A percentile compares a stretch with the other conserved stretches of the same genome.
These are phyloP conservation scores for Protosalanx chinensis DNA, from an alignment of 2,797 vertebrate genomes.

Conservation along the genomic window DNA sequence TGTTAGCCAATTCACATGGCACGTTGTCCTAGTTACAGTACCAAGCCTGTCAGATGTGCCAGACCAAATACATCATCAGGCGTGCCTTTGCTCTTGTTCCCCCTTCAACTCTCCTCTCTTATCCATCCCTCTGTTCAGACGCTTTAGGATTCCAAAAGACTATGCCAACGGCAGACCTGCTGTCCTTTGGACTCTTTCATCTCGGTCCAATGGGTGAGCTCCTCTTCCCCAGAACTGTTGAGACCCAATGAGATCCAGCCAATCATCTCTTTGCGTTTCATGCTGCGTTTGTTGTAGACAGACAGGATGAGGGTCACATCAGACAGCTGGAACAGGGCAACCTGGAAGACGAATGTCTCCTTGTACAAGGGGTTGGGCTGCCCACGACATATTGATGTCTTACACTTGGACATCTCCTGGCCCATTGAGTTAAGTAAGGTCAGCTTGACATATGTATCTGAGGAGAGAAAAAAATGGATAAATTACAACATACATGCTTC, in stretches of 20 bases:
- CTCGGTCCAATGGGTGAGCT: constrained; percentile 94
- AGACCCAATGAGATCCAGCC: constrained; percentile 97
- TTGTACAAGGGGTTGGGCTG: constrained; percentile 97
- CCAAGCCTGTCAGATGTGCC: not conserved
- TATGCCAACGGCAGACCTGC: constrained; percentile 95
- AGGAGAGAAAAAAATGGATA: constrained; percentile 47
- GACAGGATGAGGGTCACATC: constrained; percentile 97
- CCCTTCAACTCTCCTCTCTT: not conserved
- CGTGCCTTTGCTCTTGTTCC: not conserved
- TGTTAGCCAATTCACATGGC: not conserved
- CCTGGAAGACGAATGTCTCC: constrained; percentile 97
- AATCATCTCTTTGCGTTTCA: constrained; percentile 98
- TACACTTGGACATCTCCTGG: constrained; percentile 99
- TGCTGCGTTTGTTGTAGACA: constrained; percentile 97
- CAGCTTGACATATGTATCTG: constrained; percentile 96
- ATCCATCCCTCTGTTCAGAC: not conserved
- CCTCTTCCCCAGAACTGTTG: constrained; percentile 97
- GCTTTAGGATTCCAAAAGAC: constrained; percentile 87
- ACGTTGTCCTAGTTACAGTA: not conserved
- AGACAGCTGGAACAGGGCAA: constrained; percentile 95
- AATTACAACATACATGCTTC: no score
- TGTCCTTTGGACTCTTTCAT: constrained; percentile 98
- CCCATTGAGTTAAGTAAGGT: constrained; percentile 98
- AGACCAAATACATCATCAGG: not conserved
- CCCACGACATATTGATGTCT: constrained; percentile 92